Evolutionary conservation across 1,140 invertebrate genomes (phyloP), one percentile per base, ranked within the genome.

Genomic region (Leptinotarsa defecta): DNA sequence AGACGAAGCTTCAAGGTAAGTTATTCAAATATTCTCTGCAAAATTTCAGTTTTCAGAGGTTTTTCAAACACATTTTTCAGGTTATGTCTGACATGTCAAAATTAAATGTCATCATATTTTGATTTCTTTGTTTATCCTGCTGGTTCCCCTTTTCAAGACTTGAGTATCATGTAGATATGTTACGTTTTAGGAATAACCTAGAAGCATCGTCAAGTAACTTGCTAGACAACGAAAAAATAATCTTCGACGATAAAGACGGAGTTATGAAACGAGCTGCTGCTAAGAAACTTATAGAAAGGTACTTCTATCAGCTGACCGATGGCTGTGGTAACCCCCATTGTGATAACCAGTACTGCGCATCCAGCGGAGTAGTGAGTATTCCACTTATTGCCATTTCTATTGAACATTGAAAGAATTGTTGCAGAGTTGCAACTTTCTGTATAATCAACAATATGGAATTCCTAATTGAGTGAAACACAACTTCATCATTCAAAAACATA

Each of bases 261-360:
- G 91, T 91, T 82, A 94, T 95, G 94, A 97, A 96, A 89, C 90
- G 95, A 81, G 92, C 93, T 77, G 93, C 94, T 77, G 95, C 94
- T 24, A 94, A 92, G 85, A 93, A 95, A 86, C 87, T 96, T 63
- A 97, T 97, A 76, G 94, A 96, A 86, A 91, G 93, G 79, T 97
- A 97, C 86, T 98, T 97, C 86, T 95, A 95, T 87, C 95, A 97
- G 87, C 87, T 98, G 73, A 92, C 93, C 15, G 92, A 96, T 86
- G 96, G 96, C 75, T 98, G 96, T 88, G 95, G 95, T 8, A 94
- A 96, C 85, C 87, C 90, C 11, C 88, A 91, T 72, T 97, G 96
- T 87, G 89, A 91, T 78, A 98, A 97, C 88, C 89, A 91, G 81
- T 89, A 93, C 84, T 98, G 96, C 90, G 94, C 94, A 76, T 97